These are phyloP conservation scores for Diploptera punctata DNA, from an alignment of 2,888 invertebrate species.

Conservation along the genomic window DNA sequence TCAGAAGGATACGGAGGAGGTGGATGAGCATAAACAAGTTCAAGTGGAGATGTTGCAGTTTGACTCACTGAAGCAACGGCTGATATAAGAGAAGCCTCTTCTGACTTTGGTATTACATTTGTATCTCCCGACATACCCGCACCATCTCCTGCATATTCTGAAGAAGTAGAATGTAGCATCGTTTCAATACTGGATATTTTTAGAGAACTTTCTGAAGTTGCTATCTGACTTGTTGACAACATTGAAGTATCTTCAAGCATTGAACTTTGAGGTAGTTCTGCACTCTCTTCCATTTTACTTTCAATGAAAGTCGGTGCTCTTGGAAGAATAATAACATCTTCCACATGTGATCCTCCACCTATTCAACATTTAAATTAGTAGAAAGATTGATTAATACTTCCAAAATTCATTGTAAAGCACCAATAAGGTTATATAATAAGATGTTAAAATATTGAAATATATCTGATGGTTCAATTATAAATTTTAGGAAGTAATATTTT, in stretches of 20 bases:
- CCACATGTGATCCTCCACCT: background rate
- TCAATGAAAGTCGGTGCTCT: background rate
- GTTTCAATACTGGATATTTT: conserved; percentile 13
- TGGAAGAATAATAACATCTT: background rate
- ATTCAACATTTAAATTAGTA: too few species aligned
- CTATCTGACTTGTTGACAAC: background rate
- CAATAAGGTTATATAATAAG: too few species aligned
- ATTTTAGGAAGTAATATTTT: too few species aligned
- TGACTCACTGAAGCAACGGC: background rate
- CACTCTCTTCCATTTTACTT: conserved; percentile 2
- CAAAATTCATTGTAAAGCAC: too few species aligned
- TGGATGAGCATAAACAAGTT: conserved; percentile 32
- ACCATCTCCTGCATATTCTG: background rate
- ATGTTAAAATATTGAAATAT: too few species aligned
- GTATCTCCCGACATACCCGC: background rate
- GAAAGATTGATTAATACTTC: too few species aligned
- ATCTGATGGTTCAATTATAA: too few species aligned
- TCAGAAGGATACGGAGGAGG: conserved; percentile 31
- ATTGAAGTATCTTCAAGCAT: conserved; percentile 15
- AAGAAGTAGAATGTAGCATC: conserved; percentile 8
- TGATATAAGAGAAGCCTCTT: conserved; percentile 1
- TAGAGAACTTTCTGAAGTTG: background rate
- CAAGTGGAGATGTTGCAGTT: background rate
- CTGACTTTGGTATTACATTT: conserved; percentile 20
- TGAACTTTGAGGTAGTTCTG: background rate